Percentiles rank a stretch among this genome's conserved stretches.
Evolutionary conservation across 2,888 invertebrate genomes (phyloP).

Genomic region (Orchesella flavescens): DNA sequence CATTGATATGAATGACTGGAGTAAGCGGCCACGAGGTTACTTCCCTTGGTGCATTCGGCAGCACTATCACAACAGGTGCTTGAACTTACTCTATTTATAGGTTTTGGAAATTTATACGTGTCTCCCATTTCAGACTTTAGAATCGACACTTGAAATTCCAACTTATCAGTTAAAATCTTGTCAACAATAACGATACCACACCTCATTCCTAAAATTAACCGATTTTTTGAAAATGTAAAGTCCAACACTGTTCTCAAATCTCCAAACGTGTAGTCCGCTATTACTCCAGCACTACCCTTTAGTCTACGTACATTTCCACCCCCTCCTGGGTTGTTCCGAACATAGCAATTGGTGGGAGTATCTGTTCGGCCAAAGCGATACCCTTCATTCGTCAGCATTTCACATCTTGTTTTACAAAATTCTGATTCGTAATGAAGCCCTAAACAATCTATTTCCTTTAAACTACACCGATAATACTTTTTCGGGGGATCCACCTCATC

Average conservation of each 20-base stretch:
- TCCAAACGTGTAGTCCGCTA: neutral
- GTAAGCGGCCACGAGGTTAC: too few species aligned
- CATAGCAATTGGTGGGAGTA: too few species aligned
- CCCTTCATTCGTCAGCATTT: neutral
- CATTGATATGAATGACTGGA: too few species aligned
- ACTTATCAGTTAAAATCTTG: neutral
- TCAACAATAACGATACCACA: conserved; percentile 38
- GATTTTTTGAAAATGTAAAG: conserved; percentile 27
- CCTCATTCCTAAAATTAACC: conserved; percentile 42
- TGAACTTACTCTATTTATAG: conserved; percentile 20
- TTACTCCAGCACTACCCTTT: neutral
- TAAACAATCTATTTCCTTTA: neutral
- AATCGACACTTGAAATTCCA: conserved; percentile 1
- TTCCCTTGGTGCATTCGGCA: neutral
- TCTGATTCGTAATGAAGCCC: neutral
- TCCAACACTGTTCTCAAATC: conserved; percentile 44
- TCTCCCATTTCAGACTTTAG: neutral
- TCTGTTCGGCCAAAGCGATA: too few species aligned
- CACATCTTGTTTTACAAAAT: neutral
- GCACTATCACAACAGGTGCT: conserved; percentile 24
- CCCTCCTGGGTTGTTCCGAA: neutral
- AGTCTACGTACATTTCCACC: neutral
- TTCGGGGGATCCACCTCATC: too few species aligned
- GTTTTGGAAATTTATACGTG: conserved; percentile 10
- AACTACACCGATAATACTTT: neutral